Evolutionary conservation across 1,140 invertebrate genomes (phyloP).

Genomic region (Drosophila pectinifera): DNA sequence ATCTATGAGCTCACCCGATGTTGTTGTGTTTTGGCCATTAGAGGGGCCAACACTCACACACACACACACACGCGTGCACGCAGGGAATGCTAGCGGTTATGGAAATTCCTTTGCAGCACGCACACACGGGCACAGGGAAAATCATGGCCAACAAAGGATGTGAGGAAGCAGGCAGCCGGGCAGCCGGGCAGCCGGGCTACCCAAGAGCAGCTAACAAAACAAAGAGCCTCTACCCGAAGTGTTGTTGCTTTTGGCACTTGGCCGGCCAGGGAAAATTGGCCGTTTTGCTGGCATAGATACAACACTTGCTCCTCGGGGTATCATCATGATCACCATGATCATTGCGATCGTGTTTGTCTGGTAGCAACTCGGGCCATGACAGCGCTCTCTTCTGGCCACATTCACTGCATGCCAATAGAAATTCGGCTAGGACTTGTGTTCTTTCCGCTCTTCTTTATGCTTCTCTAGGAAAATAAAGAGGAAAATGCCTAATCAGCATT

Average conservation of each 20-base stretch:
- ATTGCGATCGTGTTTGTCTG: constrained; percentile 35
- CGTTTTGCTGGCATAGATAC: constrained; percentile 60
- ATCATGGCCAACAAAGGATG: constrained; percentile 27
- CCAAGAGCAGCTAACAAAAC: constrained; percentile 38
- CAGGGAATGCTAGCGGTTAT: constrained; percentile 81
- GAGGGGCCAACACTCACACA: constrained; percentile 35
- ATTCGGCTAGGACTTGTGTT: constrained; percentile 42
- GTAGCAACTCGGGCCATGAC: constrained; percentile 60
- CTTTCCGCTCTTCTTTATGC: constrained; percentile 26
- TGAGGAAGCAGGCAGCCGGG: constrained; percentile 50
- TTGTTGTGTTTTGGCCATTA: constrained; percentile 66
- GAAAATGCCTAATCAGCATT: constrained; percentile 68
- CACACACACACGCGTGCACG: too few relatives aligned
- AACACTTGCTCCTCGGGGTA: constrained; percentile 63
- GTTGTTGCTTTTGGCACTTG: constrained; percentile 62
- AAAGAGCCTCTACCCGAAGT: constrained; percentile 52
- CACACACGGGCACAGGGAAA: constrained; percentile 7
- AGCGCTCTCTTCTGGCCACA: constrained; percentile 28
- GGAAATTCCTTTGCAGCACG: constrained; percentile 77
- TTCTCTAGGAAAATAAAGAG: constrained; percentile 11
- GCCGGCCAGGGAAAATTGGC: constrained; percentile 65
- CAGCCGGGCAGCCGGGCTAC: constrained; percentile 7
- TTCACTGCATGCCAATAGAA: constrained; percentile 57
- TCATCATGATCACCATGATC: constrained; percentile 28
- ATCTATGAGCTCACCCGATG: constrained; percentile 26